These are phyloP conservation scores for Brenthis daphne DNA, from an alignment of 2,888 invertebrate genomes.

Conservation along the genomic window DNA sequence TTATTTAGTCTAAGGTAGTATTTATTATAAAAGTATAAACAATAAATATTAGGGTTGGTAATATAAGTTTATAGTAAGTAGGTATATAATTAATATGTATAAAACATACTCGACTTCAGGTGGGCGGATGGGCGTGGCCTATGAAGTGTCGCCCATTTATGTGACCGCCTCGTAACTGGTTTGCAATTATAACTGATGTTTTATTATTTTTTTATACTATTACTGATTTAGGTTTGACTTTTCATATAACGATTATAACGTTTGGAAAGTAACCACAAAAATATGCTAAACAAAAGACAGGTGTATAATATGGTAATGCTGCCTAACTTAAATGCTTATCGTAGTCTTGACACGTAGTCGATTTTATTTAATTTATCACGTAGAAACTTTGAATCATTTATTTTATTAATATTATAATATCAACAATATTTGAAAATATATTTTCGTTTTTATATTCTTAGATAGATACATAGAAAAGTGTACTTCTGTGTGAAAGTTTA, in stretches of 20 bases:
- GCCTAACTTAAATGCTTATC: slow-evolving; percentile 9
- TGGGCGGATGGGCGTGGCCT: slow-evolving; percentile 65
- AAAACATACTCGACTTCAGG: slow-evolving; percentile 30
- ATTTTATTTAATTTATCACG: slow-evolving; percentile 14
- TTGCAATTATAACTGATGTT: slow-evolving; percentile 51
- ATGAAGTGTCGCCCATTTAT: slow-evolving; percentile 54
- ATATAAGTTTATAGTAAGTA: neutral
- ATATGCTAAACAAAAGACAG: slow-evolving; percentile 39
- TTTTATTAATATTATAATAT: neutral
- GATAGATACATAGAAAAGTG: too few species aligned
- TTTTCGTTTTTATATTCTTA: too few species aligned
- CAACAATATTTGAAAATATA: too few species aligned
- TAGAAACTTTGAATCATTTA: slow-evolving; percentile 3
- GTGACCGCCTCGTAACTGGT: slow-evolving; percentile 59
- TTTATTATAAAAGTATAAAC: neutral
- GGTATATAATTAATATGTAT: slow-evolving; percentile 27
- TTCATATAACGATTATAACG: slow-evolving; percentile 36
- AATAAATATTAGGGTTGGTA: neutral
- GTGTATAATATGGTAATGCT: slow-evolving; percentile 34
- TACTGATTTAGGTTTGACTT: slow-evolving; percentile 43
- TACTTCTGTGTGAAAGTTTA: too few species aligned
- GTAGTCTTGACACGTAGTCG: slow-evolving; percentile 23
- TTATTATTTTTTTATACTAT: slow-evolving; percentile 44
- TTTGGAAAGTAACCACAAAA: slow-evolving; percentile 31
- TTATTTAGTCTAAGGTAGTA: too few species aligned